Evolutionary conservation across 2,113 vertebrate species (phyloP).

Genomic region (Oreochromis spilurus): DNA sequence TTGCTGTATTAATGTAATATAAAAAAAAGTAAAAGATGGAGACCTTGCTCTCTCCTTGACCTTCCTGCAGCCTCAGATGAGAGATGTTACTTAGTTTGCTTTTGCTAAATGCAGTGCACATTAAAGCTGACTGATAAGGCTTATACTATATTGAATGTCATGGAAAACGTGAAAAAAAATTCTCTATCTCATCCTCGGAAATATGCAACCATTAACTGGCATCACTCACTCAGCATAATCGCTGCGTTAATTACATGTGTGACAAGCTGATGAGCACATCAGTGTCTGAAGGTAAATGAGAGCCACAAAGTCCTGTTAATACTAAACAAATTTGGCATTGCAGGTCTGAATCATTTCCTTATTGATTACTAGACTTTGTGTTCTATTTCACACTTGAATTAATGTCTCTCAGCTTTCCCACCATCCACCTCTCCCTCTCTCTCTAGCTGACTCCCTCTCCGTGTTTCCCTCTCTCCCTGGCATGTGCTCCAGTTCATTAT

Average conservation of each 20-base stretch:
- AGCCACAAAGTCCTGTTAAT: conserved; percentile 49
- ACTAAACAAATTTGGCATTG: conserved; percentile 51
- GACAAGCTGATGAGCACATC: conserved; percentile 56
- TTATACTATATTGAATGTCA: conserved; percentile 65
- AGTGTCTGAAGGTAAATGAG: conserved; percentile 62
- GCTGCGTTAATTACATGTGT: conserved; percentile 63
- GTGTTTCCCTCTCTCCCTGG: conserved; percentile 42
- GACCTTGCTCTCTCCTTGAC: conserved; percentile 52
- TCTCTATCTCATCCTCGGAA: conserved; percentile 57
- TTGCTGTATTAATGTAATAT: not conserved
- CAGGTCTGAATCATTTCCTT: conserved; percentile 60
- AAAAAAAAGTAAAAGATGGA: not conserved
- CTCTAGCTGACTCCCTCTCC: conserved; percentile 27
- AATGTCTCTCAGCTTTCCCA: conserved; percentile 57
- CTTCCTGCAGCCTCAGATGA: conserved; percentile 6
- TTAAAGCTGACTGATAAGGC: conserved; percentile 41
- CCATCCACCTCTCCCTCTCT: conserved; percentile 13
- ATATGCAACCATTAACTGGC: conserved; percentile 56
- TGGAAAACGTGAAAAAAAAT: conserved; percentile 39
- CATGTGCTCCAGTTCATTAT: conserved; percentile 71
- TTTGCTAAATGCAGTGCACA: conserved; percentile 31
- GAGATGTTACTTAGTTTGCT: conserved; percentile 5
- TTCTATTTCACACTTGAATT: conserved; percentile 72
- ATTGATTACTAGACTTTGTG: conserved; percentile 70
- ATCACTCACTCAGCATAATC: conserved; percentile 63